These are phyloP conservation scores for Bufo gargarizans DNA, from an alignment of 2,113 vertebrate genomes.

Conservation along the genomic window DNA sequence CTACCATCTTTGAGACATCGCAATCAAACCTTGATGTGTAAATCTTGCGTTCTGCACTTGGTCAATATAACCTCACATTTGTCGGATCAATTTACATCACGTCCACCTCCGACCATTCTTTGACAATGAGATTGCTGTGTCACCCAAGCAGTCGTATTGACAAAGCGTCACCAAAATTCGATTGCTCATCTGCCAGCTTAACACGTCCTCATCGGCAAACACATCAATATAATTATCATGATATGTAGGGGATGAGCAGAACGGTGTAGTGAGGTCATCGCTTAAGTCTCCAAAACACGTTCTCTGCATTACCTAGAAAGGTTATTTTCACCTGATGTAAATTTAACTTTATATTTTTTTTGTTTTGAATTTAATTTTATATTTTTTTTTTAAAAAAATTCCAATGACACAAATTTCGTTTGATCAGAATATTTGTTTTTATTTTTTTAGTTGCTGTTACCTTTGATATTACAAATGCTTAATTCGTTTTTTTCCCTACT, in stretches of 20 bases:
- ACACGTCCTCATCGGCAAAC: background rate
- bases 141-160: background rate
- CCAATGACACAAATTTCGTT: too few species aligned
- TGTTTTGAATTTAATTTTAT: too few species aligned
- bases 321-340: background rate
- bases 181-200: conserved; percentile 4
- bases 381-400: too few species aligned
- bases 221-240: background rate
- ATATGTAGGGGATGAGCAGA: background rate
- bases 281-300: too few species aligned
- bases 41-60: background rate
- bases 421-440: too few species aligned
- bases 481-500: too few species aligned
- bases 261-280: background rate
- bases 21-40: background rate
- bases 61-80: conserved; percentile 28
- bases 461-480: too few species aligned
- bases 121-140: background rate
- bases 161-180: conserved; percentile 9
- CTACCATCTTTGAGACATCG: background rate
- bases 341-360: too few species aligned
- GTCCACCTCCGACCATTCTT: background rate
- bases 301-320: background rate
- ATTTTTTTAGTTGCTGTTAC: too few species aligned
- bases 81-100: conserved; percentile 9